phyloP scores from a whole-genome alignment of 2,888 invertebrate genomes.

The Pristionchus mayeri region DNA sequence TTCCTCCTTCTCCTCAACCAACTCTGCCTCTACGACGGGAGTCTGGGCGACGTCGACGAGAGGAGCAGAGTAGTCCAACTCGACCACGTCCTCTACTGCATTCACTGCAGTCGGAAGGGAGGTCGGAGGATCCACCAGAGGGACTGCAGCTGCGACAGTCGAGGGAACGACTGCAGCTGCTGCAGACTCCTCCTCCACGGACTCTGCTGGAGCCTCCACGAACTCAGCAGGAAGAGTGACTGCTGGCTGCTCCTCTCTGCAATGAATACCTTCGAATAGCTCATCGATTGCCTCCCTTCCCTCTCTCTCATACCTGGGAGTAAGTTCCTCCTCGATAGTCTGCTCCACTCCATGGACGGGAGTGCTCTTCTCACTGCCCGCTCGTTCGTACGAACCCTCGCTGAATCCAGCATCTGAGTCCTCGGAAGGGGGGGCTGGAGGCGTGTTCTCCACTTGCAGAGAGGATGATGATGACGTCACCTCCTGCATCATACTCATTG shows the following conservation, averaged over 20 bases:
- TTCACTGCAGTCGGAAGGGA: neutral
- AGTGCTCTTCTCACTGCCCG: slow-evolving; percentile 45
- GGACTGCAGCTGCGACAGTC: neutral
- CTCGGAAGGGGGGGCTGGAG: neutral
- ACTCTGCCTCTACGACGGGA: neutral
- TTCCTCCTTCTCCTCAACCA: slow-evolving; percentile 5
- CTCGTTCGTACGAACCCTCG: slow-evolving; percentile 47
- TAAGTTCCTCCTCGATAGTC: slow-evolving; percentile 16
- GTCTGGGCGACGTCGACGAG: neutral
- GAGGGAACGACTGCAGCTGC: neutral
- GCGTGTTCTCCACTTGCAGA: neutral
- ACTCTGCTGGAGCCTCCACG: neutral
- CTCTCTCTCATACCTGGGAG: slow-evolving; percentile 11
- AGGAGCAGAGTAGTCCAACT: neutral
- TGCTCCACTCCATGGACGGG: slow-evolving; percentile 13
- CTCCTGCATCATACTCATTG: too few species aligned
- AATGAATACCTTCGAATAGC: neutral
- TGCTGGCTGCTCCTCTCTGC: slow-evolving; percentile 30
- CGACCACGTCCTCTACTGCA: neutral
- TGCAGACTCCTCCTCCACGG: neutral
- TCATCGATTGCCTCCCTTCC: neutral
- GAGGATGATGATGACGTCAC: neutral
- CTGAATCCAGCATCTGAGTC: slow-evolving; percentile 50
- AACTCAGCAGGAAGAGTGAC: neutral
- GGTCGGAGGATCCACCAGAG: neutral